Evolutionary conservation across 2,113 vertebrate genomes (phyloP).

Genomic region (Pseudorhombus dupliciocellatus): DNA sequence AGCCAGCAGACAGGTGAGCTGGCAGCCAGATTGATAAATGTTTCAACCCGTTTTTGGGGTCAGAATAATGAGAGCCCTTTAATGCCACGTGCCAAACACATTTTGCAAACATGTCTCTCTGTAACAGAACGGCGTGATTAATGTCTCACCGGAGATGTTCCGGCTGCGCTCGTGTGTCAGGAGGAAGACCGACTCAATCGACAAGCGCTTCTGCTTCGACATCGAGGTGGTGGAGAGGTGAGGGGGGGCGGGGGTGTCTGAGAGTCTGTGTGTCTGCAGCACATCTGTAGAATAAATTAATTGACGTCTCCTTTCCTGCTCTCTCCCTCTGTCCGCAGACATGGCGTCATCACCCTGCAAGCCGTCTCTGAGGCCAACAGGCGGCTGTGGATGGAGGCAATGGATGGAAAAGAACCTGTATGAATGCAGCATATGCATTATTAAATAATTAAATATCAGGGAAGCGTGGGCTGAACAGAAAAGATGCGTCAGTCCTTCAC

Average conservation of each 20-base stretch:
- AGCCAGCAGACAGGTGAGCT: constrained; percentile 89
- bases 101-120: neutral
- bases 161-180: constrained; percentile 93
- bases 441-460: neutral
- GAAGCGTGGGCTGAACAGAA: neutral
- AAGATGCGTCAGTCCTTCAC: no score
- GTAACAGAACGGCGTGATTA: constrained; percentile 87
- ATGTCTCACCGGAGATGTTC: constrained; percentile 86
- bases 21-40: neutral
- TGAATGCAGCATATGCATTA: constrained; percentile 1
- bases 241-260: neutral
- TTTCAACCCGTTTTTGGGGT: neutral
- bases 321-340: constrained; percentile 76
- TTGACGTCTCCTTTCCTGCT: neutral
- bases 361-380: constrained; percentile 94
- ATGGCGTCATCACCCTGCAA: constrained; percentile 94
- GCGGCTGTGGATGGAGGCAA: constrained; percentile 96
- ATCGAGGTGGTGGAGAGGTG: constrained; percentile 97
- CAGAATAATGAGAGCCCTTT: no score
- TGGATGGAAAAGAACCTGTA: constrained; percentile 99
- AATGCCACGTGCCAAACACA: no score
- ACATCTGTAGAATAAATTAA: neutral
- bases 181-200: constrained; percentile 96
- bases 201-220: constrained; percentile 98
- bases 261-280: neutral